Evolutionary conservation across 2,797 vertebrate species (phyloP).

Genomic region (Myotis vivesi): DNA sequence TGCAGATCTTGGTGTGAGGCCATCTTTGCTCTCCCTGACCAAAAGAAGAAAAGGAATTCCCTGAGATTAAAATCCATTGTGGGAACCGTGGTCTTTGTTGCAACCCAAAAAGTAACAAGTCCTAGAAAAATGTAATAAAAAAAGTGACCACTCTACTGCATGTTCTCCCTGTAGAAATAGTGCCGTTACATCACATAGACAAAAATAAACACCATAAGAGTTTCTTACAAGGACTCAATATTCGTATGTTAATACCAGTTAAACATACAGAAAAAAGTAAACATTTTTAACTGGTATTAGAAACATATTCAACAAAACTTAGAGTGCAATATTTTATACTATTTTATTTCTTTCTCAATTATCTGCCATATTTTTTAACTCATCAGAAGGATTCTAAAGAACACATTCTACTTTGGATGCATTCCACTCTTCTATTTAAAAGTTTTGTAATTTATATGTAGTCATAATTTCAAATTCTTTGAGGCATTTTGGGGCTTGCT

Average conservation of each 20-base stretch:
- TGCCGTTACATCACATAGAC: background rate
- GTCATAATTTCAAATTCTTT: background rate
- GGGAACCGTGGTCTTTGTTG: constrained; percentile 47
- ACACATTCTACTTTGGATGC: background rate
- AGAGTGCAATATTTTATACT: background rate
- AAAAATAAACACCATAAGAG: background rate
- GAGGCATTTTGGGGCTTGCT: background rate
- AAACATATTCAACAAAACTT: background rate
- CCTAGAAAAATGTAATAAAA: constrained; percentile 60
- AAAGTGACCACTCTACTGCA: background rate
- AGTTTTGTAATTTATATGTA: background rate
- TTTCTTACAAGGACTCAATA: background rate
- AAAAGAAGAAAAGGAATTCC: constrained; percentile 64
- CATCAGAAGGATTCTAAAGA: background rate
- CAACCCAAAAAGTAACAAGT: constrained; percentile 32
- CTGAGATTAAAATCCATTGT: constrained; percentile 54
- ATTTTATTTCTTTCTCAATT: constrained; percentile 42
- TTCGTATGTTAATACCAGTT: background rate
- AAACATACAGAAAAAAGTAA: constrained; percentile 1
- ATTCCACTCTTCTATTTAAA: background rate
- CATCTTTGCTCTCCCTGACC: constrained; percentile 61
- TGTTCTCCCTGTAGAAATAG: background rate
- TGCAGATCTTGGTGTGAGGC: constrained; percentile 68
- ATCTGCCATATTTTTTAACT: background rate
- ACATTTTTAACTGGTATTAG: background rate